Conservation (phyloP, 2,888 invertebrate species). For the Arge pagana region DNA sequence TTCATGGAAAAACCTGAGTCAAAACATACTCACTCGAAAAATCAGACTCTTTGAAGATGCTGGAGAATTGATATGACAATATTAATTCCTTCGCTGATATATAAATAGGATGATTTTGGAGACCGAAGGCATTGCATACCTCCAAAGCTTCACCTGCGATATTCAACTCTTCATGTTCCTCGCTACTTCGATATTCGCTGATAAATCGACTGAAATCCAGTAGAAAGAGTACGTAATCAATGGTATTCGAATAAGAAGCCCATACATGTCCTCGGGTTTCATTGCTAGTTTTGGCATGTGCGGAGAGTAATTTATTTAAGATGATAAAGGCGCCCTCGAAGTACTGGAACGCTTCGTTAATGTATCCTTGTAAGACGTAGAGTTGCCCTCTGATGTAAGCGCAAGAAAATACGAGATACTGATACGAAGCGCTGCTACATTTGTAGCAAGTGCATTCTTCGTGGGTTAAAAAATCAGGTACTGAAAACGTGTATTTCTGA, state of each 20-base stretch:
- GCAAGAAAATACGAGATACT: constrained; percentile 43
- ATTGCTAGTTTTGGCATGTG: constrained; percentile 22
- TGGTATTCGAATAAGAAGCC: constrained; percentile 36
- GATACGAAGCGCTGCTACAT: constrained; percentile 46
- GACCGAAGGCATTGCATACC: constrained; percentile 37
- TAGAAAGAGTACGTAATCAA: constrained; percentile 43
- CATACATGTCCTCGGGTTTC: constrained; percentile 27
- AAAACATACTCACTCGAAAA: constrained; percentile 33
- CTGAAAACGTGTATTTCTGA: constrained; percentile 37
- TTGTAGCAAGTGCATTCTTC: constrained; percentile 44
- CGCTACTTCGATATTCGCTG: constrained; percentile 25
- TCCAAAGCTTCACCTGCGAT: constrained; percentile 36
- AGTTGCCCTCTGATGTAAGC: constrained; percentile 48
- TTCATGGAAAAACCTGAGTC: background rate
- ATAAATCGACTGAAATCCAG: constrained; percentile 45
- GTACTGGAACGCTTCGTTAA: constrained; percentile 39
- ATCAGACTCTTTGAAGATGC: constrained; percentile 16
- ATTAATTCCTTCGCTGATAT: constrained; percentile 37
- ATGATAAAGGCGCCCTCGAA: constrained; percentile 47
- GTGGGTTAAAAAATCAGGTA: constrained; percentile 45
- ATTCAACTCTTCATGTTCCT: constrained; percentile 27
- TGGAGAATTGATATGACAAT: constrained; percentile 35
- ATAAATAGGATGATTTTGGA: constrained; percentile 43
- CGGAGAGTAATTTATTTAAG: constrained; percentile 31
- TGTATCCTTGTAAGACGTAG: constrained; percentile 40